phyloP scores from a whole-genome alignment of 2,888 invertebrate genomes.

The Axea sp. region DNA sequence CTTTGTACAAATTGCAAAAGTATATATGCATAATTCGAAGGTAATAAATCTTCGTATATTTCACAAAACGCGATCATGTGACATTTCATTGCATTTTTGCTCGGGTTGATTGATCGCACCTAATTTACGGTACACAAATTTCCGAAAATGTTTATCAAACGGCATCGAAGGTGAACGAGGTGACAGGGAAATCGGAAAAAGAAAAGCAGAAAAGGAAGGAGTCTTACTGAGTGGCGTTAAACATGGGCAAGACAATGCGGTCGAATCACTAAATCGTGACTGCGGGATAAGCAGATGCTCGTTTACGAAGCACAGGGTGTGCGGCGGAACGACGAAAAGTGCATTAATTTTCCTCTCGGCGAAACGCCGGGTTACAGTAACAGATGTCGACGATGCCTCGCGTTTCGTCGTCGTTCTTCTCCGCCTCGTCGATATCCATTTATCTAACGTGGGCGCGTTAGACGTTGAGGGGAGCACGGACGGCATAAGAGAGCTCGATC shows the following conservation, averaged over 20 bases:
- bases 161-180: too few species aligned
- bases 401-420: constrained; percentile 45
- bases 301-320: constrained; percentile 20
- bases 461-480: constrained; percentile 17
- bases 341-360: constrained; percentile 58
- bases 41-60: constrained; percentile 19
- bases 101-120: constrained; percentile 8
- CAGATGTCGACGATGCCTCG: constrained; percentile 55
- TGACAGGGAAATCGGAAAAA: too few species aligned
- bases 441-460: constrained; percentile 55
- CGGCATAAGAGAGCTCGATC: constrained; percentile 34
- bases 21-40: too few species aligned
- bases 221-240: not conserved
- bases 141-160: not conserved
- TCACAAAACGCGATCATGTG: constrained; percentile 1
- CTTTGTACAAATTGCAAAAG: too few species aligned
- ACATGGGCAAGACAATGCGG: constrained; percentile 26
- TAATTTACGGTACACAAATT: constrained; percentile 14
- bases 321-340: constrained; percentile 39
- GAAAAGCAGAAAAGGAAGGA: too few species aligned
- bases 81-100: constrained; percentile 8
- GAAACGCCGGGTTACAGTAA: constrained; percentile 44
- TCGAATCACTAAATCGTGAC: constrained; percentile 27
- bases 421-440: constrained; percentile 52
- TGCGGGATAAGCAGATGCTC: constrained; percentile 55